A percentile compares a stretch with the other conserved stretches of the same genome.
Evolutionary conservation across 1,140 invertebrate genomes (phyloP).

Genomic region (Drosophila ercepeae): DNA sequence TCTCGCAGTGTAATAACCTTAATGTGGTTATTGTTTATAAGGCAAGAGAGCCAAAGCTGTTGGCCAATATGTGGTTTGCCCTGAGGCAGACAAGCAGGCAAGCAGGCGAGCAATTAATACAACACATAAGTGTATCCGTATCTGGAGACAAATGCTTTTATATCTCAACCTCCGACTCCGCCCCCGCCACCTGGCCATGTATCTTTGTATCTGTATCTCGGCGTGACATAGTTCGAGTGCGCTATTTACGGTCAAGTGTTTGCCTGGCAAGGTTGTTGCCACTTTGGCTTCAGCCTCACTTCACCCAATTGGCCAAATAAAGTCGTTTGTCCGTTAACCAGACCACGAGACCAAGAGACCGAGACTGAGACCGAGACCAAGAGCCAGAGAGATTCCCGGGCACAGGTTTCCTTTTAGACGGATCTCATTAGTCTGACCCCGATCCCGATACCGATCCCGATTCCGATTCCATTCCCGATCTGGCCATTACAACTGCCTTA

Average conservation of each 20-base stretch:
- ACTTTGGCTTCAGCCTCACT: conserved; percentile 21
- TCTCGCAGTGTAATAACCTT: conserved; percentile 34
- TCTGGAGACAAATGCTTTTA: conserved; percentile 28
- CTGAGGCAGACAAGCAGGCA: conserved; percentile 47
- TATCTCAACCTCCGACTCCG: conserved; percentile 19
- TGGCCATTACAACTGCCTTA: background rate
- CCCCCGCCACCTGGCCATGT: conserved; percentile 12
- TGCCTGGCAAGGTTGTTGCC: conserved; percentile 54
- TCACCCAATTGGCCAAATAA: conserved; percentile 81
- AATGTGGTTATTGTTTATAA: conserved; percentile 75
- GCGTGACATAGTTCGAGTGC: conserved; percentile 61
- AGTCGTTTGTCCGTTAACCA: conserved; percentile 58
- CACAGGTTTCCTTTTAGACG: conserved; percentile 65
- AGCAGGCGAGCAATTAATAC: conserved; percentile 64
- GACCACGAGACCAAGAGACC: conserved; percentile 3
- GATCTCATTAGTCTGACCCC: conserved; percentile 66
- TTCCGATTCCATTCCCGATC: conserved; percentile 23
- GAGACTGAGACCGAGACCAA: background rate
- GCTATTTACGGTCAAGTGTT: conserved; percentile 80
- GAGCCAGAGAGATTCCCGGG: conserved; percentile 5
- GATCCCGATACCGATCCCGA: conserved; percentile 35
- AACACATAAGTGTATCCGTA: conserved; percentile 37
- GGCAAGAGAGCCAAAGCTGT: conserved; percentile 41
- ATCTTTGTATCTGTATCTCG: conserved; percentile 25
- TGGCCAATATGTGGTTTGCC: conserved; percentile 69